Conservation (phyloP, 2,797 vertebrate genomes). For the Lophura swinhoii region DNA sequence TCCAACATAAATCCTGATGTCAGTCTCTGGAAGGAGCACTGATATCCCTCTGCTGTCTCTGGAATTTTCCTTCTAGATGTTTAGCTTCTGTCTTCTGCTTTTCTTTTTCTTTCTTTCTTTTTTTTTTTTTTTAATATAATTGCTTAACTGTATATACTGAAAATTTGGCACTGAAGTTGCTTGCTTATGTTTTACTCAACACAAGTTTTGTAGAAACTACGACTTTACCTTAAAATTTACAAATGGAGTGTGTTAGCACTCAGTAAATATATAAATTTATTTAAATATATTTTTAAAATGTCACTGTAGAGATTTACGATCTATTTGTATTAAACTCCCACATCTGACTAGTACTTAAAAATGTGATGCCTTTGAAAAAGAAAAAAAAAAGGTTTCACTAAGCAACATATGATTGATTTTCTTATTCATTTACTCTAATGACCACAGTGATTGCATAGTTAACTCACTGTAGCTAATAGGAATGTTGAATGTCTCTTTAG, state of each 20-base stretch:
- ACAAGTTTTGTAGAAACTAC: neutral
- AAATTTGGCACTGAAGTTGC: neutral
- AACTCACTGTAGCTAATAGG: neutral
- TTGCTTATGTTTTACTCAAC: neutral
- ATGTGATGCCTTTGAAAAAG: neutral
- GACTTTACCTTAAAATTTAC: neutral
- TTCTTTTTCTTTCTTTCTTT: too few species aligned
- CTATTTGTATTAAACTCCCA: neutral
- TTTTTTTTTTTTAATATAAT: neutral
- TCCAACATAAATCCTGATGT: neutral
- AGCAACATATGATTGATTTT: neutral
- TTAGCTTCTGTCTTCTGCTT: neutral
- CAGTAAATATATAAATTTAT: neutral
- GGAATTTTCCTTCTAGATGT: neutral
- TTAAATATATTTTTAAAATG: neutral
- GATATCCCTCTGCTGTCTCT: neutral
- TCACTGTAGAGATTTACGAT: neutral
- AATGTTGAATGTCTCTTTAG: neutral
- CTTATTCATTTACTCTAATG: neutral
- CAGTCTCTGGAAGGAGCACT: neutral
- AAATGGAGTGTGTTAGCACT: rapidly evolving
- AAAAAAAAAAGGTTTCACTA: neutral
- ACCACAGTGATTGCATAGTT: neutral
- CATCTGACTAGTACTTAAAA: neutral
- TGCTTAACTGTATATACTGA: neutral